Evolutionary conservation across 1,140 invertebrate species (phyloP).

Genomic region (Meteorus sp.): DNA sequence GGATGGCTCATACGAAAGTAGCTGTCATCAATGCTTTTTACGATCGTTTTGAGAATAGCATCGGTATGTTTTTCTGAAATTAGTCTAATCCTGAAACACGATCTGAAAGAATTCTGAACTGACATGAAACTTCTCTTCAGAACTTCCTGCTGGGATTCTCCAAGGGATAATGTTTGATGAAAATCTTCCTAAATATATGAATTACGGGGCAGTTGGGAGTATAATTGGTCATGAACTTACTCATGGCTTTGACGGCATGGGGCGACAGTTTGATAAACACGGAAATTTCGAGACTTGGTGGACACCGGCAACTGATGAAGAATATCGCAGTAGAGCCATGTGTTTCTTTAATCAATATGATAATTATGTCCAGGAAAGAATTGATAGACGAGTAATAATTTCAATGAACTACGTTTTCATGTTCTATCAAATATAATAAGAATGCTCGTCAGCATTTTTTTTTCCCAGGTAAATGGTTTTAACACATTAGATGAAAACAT

Average conservation of each 20-base stretch:
- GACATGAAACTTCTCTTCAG: constrained; percentile 52
- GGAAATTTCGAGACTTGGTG: constrained; percentile 72
- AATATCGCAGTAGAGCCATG: constrained; percentile 63
- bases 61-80: constrained; percentile 14
- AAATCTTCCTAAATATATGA: constrained; percentile 72
- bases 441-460: not conserved
- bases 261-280: constrained; percentile 67
- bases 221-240: constrained; percentile 68
- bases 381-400: too few species aligned
- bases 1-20: too few species aligned
- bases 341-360: constrained; percentile 75
- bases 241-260: constrained; percentile 66
- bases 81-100: not conserved
- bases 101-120: too few species aligned
- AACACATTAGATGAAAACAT: constrained; percentile 91
- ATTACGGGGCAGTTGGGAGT: constrained; percentile 74
- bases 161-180: constrained; percentile 73
- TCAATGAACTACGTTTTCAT: too few species aligned
- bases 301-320: constrained; percentile 61
- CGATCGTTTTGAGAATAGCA: too few species aligned
- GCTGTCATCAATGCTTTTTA: too few species aligned
- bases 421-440: too few species aligned
- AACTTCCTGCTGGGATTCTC: constrained; percentile 77
- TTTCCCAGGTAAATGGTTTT: constrained; percentile 78
- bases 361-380: constrained; percentile 60